Evolutionary conservation across 2,113 vertebrate species (phyloP).

Genomic region (Mustela nigripes): DNA sequence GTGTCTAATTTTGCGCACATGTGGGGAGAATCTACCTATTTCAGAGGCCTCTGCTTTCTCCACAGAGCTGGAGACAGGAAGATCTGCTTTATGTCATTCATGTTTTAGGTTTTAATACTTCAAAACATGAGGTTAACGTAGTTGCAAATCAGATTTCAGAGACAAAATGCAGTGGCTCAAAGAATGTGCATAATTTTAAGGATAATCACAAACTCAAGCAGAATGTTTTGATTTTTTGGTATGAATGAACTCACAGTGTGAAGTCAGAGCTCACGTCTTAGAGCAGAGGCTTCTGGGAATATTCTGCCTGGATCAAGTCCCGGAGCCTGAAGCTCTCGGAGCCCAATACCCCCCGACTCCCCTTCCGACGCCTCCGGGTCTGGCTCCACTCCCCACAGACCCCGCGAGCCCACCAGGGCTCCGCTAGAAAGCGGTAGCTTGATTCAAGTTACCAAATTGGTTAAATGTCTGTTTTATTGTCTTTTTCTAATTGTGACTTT

Average conservation of each 20-base stretch:
- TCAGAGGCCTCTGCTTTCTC: neutral
- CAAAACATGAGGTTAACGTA: neutral
- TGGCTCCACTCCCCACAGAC: slow-evolving; percentile 91
- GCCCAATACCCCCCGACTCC: slow-evolving; percentile 69
- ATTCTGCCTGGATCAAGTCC: slow-evolving; percentile 30
- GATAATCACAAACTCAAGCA: neutral
- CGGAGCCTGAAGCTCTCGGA: slow-evolving; percentile 54
- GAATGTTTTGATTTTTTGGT: accelerated
- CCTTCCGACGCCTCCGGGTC: slow-evolving; percentile 91
- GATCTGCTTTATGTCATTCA: too few species aligned
- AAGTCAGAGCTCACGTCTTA: neutral
- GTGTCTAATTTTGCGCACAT: neutral
- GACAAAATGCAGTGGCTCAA: neutral
- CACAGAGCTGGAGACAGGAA: neutral
- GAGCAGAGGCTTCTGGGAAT: neutral
- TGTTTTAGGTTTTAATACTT: neutral
- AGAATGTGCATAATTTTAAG: neutral
- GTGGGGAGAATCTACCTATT: neutral
- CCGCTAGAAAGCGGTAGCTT: slow-evolving; percentile 83
- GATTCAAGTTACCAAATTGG: slow-evolving; percentile 75
- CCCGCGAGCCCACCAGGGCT: slow-evolving; percentile 94
- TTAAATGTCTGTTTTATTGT: slow-evolving; percentile 13
- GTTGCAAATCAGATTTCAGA: neutral
- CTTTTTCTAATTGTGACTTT: neutral
- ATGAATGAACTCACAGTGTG: neutral